phyloP scores from a whole-genome alignment of 2,113 vertebrate genomes.

The Megalops atlanticus region DNA sequence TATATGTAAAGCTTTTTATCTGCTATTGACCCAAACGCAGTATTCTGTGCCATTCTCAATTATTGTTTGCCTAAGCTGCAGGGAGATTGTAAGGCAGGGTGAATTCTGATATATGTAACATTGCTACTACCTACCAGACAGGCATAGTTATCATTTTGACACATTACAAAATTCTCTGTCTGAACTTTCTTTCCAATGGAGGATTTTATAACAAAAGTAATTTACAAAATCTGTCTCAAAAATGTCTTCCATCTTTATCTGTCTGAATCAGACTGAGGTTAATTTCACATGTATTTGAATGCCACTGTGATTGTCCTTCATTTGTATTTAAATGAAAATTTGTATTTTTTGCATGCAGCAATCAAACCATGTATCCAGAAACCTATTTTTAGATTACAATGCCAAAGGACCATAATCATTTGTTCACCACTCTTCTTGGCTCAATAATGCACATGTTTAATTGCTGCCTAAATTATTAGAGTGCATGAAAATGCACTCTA shows the following conservation, averaged over 20 bases:
- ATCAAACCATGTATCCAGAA: no score
- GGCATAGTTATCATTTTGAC: background rate
- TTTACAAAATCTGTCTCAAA: no score
- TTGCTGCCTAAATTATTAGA: background rate
- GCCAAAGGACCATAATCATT: background rate
- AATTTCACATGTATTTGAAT: no score
- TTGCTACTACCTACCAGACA: background rate
- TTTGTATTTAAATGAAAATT: no score
- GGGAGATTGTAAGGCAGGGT: background rate
- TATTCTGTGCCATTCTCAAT: background rate
- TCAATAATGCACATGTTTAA: background rate
- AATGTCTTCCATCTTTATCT: no score
- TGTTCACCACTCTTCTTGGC: background rate
- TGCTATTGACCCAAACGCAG: background rate
- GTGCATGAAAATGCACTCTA: no score
- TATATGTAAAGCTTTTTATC: background rate
- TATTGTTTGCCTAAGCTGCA: background rate
- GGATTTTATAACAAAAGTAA: background rate
- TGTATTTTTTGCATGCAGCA: no score
- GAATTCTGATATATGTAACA: background rate
- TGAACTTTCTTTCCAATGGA: background rate
- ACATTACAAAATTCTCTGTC: background rate
- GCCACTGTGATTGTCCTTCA: no score
- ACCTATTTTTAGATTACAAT: background rate
- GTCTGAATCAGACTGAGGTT: no score